phyloP scores from a whole-genome alignment of 2,113 vertebrate genomes.

The Bothrops jararaca region DNA sequence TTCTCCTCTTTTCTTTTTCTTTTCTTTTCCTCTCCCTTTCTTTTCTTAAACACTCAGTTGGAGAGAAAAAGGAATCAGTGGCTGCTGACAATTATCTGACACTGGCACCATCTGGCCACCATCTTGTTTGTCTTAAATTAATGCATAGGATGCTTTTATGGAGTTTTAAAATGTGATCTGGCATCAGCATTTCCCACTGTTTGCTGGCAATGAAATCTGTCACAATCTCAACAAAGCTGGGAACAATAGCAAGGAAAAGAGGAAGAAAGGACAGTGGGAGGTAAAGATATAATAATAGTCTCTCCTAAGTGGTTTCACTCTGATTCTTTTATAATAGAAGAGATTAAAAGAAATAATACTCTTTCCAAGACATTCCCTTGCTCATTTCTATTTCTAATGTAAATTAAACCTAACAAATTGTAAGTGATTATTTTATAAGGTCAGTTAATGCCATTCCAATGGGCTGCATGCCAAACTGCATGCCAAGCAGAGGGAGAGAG shows the following conservation, averaged over 20 bases:
- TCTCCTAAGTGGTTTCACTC: conserved; percentile 42
- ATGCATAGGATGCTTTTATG: conserved; percentile 40
- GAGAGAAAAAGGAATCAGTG: conserved; percentile 9
- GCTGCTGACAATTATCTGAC: conserved; percentile 2
- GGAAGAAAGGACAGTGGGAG: conserved; percentile 43
- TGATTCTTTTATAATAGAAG: conserved; percentile 52
- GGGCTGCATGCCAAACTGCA: neutral
- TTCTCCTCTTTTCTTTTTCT: neutral
- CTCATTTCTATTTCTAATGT: conserved; percentile 34
- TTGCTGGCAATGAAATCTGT: conserved; percentile 64
- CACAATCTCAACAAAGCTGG: conserved; percentile 53
- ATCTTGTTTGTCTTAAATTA: conserved; percentile 35
- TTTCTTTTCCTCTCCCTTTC: neutral
- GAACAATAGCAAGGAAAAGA: conserved; percentile 50
- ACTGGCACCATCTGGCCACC: conserved; percentile 47
- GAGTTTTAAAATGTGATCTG: conserved; percentile 34
- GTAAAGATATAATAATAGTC: conserved; percentile 38
- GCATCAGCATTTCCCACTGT: conserved; percentile 56
- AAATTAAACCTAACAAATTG: conserved; percentile 50
- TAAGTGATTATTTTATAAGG: conserved; percentile 30
- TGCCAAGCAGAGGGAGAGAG: neutral
- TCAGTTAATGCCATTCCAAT: conserved; percentile 50
- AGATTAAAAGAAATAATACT: conserved; percentile 54
- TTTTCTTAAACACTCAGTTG: conserved; percentile 31
- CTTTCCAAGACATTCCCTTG: conserved; percentile 49